Conservation (phyloP, 2,797 vertebrate genomes). For the Pachyuromys duprasi region DNA sequence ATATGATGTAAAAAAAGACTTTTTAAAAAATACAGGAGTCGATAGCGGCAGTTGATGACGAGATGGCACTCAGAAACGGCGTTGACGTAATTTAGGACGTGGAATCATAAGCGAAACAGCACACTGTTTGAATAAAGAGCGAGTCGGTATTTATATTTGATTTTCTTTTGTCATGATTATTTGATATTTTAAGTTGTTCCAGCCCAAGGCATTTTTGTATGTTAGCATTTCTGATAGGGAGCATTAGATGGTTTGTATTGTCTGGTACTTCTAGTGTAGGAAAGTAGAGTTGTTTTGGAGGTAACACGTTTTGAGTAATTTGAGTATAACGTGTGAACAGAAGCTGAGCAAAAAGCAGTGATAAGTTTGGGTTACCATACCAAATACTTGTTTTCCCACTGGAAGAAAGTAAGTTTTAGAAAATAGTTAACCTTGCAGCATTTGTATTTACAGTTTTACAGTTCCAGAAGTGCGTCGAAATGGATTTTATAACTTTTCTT, state of each 20-base stretch:
- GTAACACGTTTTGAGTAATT: conserved; percentile 80
- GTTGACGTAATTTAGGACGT: conserved; percentile 87
- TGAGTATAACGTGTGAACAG: conserved; percentile 66
- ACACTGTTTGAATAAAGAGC: conserved; percentile 89
- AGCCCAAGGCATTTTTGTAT: conserved; percentile 81
- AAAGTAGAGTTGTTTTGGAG: conserved; percentile 74
- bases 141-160: conserved; percentile 88
- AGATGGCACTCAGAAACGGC: conserved; percentile 87
- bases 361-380: conserved; percentile 72
- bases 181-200: conserved; percentile 79
- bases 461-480: conserved; percentile 78
- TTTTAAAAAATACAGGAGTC: conserved; percentile 88
- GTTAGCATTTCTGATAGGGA: conserved; percentile 66
- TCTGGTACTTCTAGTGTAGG: conserved; percentile 74
- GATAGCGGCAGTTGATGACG: conserved; percentile 89
- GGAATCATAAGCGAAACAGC: conserved; percentile 88
- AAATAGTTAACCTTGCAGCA: conserved; percentile 81
- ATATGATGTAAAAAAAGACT: conserved; percentile 88
- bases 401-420: conserved; percentile 76
- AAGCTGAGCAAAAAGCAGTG: conserved; percentile 74
- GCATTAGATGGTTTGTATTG: conserved; percentile 72
- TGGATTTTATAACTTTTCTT: conserved; percentile 76
- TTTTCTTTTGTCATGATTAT: conserved; percentile 87
- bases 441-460: conserved; percentile 72
- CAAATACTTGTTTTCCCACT: conserved; percentile 79